Evolutionary conservation across 2,797 vertebrate species (phyloP).

Genomic region (Lithobates sylvaticus): DNA sequence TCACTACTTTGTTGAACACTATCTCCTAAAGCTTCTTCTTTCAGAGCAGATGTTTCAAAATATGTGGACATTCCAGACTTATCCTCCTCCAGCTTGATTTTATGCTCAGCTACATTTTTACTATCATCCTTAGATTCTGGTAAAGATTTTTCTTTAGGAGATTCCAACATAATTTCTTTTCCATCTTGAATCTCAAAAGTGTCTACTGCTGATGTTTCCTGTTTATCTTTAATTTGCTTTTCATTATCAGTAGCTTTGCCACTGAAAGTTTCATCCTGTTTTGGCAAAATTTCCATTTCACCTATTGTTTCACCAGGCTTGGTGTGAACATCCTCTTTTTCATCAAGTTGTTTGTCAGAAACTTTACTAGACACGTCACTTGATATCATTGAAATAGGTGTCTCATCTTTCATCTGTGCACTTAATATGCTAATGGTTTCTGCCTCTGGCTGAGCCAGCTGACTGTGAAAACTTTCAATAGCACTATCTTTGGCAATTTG

Average conservation of each 20-base stretch:
- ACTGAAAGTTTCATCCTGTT: slow-evolving; percentile 64
- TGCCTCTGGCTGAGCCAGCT: slow-evolving; percentile 58
- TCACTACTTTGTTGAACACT: slow-evolving; percentile 80
- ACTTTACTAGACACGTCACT: slow-evolving; percentile 68
- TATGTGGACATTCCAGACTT: slow-evolving; percentile 97
- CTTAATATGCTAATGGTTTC: slow-evolving; percentile 59
- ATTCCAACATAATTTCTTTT: slow-evolving; percentile 64
- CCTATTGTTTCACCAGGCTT: slow-evolving; percentile 57
- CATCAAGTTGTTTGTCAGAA: slow-evolving; percentile 69
- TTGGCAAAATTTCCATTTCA: slow-evolving; percentile 64
- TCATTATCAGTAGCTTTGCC: slow-evolving; percentile 12
- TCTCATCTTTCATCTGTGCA: slow-evolving; percentile 58
- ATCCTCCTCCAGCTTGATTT: slow-evolving; percentile 78
- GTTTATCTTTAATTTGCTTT: slow-evolving; percentile 36
- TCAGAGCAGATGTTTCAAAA: slow-evolving; percentile 95
- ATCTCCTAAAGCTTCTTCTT: slow-evolving; percentile 80
- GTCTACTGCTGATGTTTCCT: slow-evolving; percentile 54
- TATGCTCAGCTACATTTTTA: slow-evolving; percentile 49
- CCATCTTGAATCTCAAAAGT: slow-evolving; percentile 58
- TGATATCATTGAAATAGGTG: slow-evolving; percentile 59
- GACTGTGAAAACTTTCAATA: slow-evolving; percentile 64
- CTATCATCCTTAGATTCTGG: slow-evolving; percentile 20
- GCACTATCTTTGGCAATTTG: slow-evolving; percentile 71
- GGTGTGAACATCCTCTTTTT: slow-evolving; percentile 66
- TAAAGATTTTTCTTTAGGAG: slow-evolving; percentile 66